These are phyloP conservation scores for Zaprionus bogoriensis DNA, from an alignment of 2,888 invertebrate genomes.

Conservation along the genomic window DNA sequence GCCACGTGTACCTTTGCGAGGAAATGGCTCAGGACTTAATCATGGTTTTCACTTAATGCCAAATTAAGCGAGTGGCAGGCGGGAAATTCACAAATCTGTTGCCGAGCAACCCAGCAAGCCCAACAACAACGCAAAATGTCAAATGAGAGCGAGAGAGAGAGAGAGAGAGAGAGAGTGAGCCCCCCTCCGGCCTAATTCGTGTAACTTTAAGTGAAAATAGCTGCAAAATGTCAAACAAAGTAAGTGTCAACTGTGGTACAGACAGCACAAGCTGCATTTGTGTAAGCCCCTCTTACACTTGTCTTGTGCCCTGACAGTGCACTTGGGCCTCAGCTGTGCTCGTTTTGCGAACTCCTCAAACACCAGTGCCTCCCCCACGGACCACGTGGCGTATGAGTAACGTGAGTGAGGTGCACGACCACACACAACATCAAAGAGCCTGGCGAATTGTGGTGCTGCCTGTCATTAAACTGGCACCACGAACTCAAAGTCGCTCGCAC, in stretches of 20 bases:
- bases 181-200: too few relatives aligned
- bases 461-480: slow-evolving; percentile 62
- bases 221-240: slow-evolving; percentile 8
- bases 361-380: too few relatives aligned
- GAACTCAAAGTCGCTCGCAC: slow-evolving; percentile 17
- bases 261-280: slow-evolving; percentile 8
- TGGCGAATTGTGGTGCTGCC: slow-evolving; percentile 43
- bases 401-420: slow-evolving; percentile 30
- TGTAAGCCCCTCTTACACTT: slow-evolving; percentile 23
- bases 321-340: not conserved
- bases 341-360: too few relatives aligned
- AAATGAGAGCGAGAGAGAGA: not conserved
- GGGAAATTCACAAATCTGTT: slow-evolving; percentile 16
- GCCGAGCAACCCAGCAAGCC: not conserved
- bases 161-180: too few relatives aligned
- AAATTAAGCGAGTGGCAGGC: slow-evolving; percentile 49
- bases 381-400: slow-evolving; percentile 48
- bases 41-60: slow-evolving; percentile 52
- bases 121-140: not conserved
- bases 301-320: slow-evolving; percentile 13
- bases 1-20: slow-evolving; percentile 50
- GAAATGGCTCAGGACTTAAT: slow-evolving; percentile 62
- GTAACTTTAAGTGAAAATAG: slow-evolving; percentile 10
- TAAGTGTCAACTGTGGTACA: not conserved
- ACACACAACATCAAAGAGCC: slow-evolving; percentile 61